These are phyloP conservation scores for Drosophila punjabiensis DNA, from an alignment of 1,140 invertebrate genomes.

Conservation along the genomic window DNA sequence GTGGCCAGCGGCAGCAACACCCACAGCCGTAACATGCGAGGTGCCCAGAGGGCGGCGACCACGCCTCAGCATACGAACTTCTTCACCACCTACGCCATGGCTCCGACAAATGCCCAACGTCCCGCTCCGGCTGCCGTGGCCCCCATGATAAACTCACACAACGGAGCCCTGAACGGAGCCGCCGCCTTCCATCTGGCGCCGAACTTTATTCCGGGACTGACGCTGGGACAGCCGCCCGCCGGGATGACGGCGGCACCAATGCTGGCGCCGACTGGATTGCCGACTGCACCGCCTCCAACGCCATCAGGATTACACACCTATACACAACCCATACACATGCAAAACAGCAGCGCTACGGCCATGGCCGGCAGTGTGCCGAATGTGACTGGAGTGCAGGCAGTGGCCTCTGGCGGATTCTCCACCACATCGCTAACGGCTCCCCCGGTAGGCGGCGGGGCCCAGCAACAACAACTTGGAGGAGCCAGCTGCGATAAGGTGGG, in stretches of 20 bases:
- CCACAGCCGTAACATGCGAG: conserved; percentile 51
- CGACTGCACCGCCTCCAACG: conserved; percentile 9
- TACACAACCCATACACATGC: conserved; percentile 53
- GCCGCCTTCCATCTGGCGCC: conserved; percentile 45
- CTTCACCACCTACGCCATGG: conserved; percentile 42
- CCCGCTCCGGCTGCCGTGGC: conserved; percentile 46
- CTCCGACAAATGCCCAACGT: conserved; percentile 35
- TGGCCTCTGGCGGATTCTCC: conserved; percentile 32
- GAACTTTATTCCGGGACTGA: conserved; percentile 33
- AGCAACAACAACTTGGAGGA: conserved; percentile 3
- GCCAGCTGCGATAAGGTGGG: conserved; percentile 44
- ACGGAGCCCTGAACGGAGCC: conserved; percentile 47
- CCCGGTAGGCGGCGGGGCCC: background rate
- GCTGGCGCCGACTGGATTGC: conserved; percentile 34
- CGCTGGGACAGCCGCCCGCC: conserved; percentile 32
- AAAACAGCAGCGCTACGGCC: conserved; percentile 37
- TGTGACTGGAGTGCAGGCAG: conserved; percentile 25
- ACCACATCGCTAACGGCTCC: conserved; percentile 32
- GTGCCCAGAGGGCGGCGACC: conserved; percentile 37
- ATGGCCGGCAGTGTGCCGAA: conserved; percentile 21
- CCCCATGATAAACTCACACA: conserved; percentile 55
- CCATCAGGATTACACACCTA: conserved; percentile 52
- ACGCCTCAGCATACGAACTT: conserved; percentile 56
- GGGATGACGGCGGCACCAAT: conserved; percentile 38
- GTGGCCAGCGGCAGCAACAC: conserved; percentile 5